Conservation (phyloP, 1,140 invertebrate species). For the Geopemphigus sp. region DNA sequence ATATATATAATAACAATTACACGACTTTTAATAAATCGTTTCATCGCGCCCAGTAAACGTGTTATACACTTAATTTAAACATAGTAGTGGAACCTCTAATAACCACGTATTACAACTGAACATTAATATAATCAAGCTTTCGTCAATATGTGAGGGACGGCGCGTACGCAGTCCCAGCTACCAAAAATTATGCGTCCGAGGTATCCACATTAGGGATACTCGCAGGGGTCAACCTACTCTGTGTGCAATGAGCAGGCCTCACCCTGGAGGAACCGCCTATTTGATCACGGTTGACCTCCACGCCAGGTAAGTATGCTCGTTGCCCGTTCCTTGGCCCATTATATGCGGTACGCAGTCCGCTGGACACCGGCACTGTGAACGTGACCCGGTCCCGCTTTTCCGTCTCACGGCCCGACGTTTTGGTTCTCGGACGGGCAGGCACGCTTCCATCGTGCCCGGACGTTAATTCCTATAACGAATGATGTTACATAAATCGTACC, state of each 20-base stretch:
- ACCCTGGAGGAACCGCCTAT: conserved; percentile 67
- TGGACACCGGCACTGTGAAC: neutral
- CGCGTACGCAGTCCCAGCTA: conserved; percentile 61
- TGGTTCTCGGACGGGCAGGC: too few species aligned
- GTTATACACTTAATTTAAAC: too few species aligned
- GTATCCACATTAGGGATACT: conserved; percentile 70
- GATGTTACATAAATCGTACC: rapidly evolving
- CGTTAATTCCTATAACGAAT: neutral
- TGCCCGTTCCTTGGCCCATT: neutral
- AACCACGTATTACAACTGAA: too few species aligned
- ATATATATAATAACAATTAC: too few species aligned
- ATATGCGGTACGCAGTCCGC: conserved; percentile 3
- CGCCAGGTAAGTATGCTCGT: conserved; percentile 64
- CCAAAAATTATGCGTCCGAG: conserved; percentile 70
- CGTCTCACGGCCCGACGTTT: too few species aligned
- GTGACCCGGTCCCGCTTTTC: too few species aligned
- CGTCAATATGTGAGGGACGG: conserved; percentile 46
- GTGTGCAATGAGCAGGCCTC: conserved; percentile 71
- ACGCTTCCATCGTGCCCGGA: too few species aligned
- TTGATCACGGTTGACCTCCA: conserved; percentile 66
- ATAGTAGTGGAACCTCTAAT: too few species aligned
- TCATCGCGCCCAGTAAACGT: too few species aligned
- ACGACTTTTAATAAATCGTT: too few species aligned
- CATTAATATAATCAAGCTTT: too few species aligned
- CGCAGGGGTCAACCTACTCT: conserved; percentile 69